Base-by-base conservation (phyloP, 2,113 vertebrate genomes). In the Neogobius melanostomus region DNA sequence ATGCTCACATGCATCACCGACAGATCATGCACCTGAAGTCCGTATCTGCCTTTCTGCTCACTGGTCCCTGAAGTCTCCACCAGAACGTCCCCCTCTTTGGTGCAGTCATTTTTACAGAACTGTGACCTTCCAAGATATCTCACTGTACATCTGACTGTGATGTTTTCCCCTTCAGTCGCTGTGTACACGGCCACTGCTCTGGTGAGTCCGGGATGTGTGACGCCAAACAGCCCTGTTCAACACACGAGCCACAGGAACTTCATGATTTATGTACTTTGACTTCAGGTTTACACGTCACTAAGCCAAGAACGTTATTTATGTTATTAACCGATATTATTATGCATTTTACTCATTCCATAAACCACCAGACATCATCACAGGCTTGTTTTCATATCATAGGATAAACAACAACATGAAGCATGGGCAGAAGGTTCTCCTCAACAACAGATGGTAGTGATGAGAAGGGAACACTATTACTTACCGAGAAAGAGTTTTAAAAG, bases 61-160 rank as follows among this genome's bases (percentile, higher is more conserved):
- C 16, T 56, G 53, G 16, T 28, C 8, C 8, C 17, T 11, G 53
- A 56, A 56, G 53, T 28, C 53, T 56, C 8, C 21, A 56, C 53
- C 53, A 54, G 17, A 10, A 11, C 5, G 53, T 56, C 8, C 5
- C 21, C 17, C 21, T 10, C 21, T 10, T 56, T 28, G 3, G 21
- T 17, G 11, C 17, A 56, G 53, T 56, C 53, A 28, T 56, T 56
- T 56, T 56, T 56, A 56, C 53, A 56, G 53, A 21, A 21, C 53
- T 21, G 21, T 5, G 1, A 10, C 5, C 2, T 28, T 28, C 7
- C 16, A 56, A 7, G 8, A 5, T 2, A 2, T 21, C 11, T 8
- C 2, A 56, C 21, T 4, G 21, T 0, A 56, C 8, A 56, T 10
- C 8, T 56, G 9, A 6, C 17, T 1, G 3, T 56, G 17, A 56